A percentile compares a stretch with the other conserved stretches of the same genome.
These are phyloP conservation scores for Archips crataeganus DNA, from an alignment of 2,888 invertebrate species.

Conservation along the genomic window DNA sequence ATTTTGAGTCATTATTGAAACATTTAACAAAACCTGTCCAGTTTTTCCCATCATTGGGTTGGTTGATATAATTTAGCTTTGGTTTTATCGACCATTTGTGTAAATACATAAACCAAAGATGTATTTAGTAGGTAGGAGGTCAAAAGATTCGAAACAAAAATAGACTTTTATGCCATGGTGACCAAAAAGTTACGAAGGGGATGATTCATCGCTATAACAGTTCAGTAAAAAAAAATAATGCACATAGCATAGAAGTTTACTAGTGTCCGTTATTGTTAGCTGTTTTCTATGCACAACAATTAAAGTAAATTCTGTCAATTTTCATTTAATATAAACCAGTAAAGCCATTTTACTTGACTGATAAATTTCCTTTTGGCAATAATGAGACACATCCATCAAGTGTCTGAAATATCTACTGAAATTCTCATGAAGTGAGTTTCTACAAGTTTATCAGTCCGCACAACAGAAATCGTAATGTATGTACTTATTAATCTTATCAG, in stretches of 20 bases:
- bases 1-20: no score
- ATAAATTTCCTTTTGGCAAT: neutral
- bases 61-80: neutral
- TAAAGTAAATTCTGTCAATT: no score
- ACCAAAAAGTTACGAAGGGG: no score
- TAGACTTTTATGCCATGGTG: neutral
- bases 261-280: no score
- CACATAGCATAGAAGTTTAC: no score
- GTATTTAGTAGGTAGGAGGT: neutral
- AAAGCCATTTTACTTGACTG: neutral
- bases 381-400: neutral
- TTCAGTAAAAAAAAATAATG: no score
- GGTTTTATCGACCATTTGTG: neutral
- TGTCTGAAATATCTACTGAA: neutral
- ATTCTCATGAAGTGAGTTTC: neutral
- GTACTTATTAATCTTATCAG: constrained; percentile 6
- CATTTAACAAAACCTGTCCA: no score
- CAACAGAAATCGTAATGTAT: neutral
- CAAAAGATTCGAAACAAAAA: neutral
- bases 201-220: no score
- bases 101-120: neutral
- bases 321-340: no score
- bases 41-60: no score
- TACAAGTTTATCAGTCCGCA: neutral
- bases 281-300: no score